phyloP scores from a whole-genome alignment of 2,113 vertebrate genomes.

The Pachyramphus minor region DNA sequence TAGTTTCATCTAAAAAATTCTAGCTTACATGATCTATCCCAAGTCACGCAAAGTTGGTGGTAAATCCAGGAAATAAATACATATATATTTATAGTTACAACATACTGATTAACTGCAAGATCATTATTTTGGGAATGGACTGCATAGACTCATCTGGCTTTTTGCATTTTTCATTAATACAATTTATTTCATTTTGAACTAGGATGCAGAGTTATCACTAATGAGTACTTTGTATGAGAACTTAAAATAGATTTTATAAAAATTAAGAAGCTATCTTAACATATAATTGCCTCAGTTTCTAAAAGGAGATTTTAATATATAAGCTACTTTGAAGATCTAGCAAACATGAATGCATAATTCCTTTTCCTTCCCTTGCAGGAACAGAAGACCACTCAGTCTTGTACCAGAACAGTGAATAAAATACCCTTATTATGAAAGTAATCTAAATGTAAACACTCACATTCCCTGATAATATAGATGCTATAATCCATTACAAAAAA shows the following conservation, averaged over 20 bases:
- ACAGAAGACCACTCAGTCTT: not conserved
- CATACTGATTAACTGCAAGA: not conserved
- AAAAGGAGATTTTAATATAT: not conserved
- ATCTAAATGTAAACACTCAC: not conserved
- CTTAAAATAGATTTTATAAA: slow-evolving; percentile 9
- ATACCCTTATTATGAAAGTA: not conserved
- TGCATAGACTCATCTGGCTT: not conserved
- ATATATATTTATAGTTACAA: slow-evolving; percentile 1
- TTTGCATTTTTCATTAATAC: slow-evolving; percentile 51
- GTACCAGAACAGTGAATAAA: not conserved
- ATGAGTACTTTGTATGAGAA: not conserved
- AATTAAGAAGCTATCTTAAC: not conserved
- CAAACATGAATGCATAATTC: not conserved
- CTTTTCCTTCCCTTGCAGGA: not conserved
- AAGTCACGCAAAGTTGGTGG: not conserved
- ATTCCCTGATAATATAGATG: not conserved
- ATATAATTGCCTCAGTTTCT: not conserved
- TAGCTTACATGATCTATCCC: not conserved
- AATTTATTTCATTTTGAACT: slow-evolving; percentile 27
- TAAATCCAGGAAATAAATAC: slow-evolving; percentile 2
- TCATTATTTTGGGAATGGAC: slow-evolving; percentile 19
- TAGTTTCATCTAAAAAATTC: not conserved
- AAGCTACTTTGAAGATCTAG: not conserved
- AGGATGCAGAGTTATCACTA: not conserved
- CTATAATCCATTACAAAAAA: not conserved